Conservation (phyloP, 2,113 vertebrate genomes). For the Hemiscyllium ocellatum region DNA sequence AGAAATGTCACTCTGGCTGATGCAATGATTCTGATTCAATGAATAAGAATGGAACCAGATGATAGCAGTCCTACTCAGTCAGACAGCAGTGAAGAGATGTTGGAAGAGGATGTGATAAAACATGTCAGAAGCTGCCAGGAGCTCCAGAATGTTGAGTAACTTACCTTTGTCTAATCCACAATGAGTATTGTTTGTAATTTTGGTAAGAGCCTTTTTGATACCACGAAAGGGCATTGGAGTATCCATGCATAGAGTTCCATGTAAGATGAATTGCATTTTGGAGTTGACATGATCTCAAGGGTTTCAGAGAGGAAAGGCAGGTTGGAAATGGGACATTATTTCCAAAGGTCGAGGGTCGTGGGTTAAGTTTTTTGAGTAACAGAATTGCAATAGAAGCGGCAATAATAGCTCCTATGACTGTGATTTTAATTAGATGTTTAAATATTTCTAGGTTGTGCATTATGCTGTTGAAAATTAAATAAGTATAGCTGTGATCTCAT, state of each 20-base stretch:
- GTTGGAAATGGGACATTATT: background rate
- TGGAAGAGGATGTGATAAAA: too few relatives aligned
- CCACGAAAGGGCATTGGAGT: background rate
- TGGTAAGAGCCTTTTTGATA: background rate
- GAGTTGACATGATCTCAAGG: background rate
- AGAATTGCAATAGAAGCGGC: background rate
- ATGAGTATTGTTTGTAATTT: background rate
- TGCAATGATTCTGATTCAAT: background rate
- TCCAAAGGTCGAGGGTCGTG: background rate
- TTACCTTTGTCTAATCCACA: too few relatives aligned
- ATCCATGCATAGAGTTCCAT: background rate
- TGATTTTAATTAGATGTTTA: conserved; percentile 16
- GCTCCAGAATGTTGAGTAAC: too few relatives aligned
- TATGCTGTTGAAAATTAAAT: background rate
- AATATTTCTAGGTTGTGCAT: background rate
- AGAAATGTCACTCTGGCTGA: background rate
- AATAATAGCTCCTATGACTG: background rate
- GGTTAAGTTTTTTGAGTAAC: background rate
- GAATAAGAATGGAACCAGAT: background rate
- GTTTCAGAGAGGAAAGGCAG: background rate
- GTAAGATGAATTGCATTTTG: background rate
- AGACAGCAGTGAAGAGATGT: too few relatives aligned
- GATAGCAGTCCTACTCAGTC: background rate
- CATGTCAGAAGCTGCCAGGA: too few relatives aligned
- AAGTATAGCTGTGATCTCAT: background rate